Conservation (phyloP, 2,113 vertebrate genomes). For the Rhynchomys soricoides region DNA sequence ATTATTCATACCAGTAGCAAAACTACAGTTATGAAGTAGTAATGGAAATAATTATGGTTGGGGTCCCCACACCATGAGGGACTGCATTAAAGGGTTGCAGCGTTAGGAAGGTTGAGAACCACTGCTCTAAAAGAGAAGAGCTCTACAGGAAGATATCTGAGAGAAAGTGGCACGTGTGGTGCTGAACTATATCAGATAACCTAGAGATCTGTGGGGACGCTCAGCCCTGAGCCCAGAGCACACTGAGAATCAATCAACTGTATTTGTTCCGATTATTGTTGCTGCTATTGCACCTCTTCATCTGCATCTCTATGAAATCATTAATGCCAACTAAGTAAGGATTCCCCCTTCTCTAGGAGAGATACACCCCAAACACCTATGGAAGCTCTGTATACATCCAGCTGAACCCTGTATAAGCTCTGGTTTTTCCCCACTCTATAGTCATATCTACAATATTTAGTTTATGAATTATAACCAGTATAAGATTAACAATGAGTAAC, state of each 20-base stretch:
- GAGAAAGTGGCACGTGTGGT: conserved; percentile 5
- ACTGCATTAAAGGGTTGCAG: background rate
- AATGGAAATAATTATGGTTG: background rate
- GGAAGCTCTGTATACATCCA: background rate
- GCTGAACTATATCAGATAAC: background rate
- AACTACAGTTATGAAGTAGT: background rate
- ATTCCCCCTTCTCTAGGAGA: background rate
- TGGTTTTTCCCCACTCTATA: background rate
- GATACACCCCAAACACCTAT: background rate
- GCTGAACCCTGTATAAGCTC: background rate
- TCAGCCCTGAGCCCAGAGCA: background rate
- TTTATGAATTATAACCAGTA: background rate
- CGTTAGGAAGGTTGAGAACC: background rate
- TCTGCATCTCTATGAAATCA: background rate
- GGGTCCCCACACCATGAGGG: background rate
- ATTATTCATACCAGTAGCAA: background rate
- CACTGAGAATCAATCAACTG: background rate
- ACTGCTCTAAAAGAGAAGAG: conserved; percentile 7
- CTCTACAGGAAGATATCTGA: background rate
- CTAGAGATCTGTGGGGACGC: background rate
- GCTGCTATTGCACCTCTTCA: background rate
- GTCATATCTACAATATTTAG: background rate
- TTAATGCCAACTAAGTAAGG: background rate
- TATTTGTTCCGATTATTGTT: background rate
- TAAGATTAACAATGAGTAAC: background rate